Conservation (phyloP, 23 tunicate genomes). For the Trididemnum nubilum region DNA sequence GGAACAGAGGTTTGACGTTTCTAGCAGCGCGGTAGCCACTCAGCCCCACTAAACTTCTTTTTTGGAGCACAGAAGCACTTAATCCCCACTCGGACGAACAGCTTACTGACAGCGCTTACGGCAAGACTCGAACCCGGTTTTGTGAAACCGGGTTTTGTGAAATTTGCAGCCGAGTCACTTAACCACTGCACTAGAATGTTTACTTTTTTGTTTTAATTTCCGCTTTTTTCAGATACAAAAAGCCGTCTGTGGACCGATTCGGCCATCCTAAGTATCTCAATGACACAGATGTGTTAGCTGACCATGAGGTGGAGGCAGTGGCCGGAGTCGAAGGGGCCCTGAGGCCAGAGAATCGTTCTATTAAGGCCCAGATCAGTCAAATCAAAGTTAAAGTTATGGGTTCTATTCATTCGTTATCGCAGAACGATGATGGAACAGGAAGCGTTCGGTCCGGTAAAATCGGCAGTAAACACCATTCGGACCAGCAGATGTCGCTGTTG, state of each 20-base stretch:
- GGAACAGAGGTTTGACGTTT: too few species aligned
- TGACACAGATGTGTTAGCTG: conserved; percentile 53
- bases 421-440: conserved; percentile 29
- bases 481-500: conserved; percentile 24
- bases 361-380: conserved; percentile 26
- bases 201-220: too few species aligned
- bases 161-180: too few species aligned
- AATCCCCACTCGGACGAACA: too few species aligned
- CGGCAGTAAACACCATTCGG: background rate
- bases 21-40: too few species aligned
- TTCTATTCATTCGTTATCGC: conserved; percentile 76
- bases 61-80: too few species aligned
- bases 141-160: too few species aligned
- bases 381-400: conserved; percentile 67
- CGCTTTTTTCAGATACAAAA: conserved; percentile 70
- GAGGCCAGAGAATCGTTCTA: conserved; percentile 26
- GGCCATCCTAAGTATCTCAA: conserved; percentile 63
- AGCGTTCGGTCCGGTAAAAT: conserved; percentile 8
- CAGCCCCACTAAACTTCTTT: too few species aligned
- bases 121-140: too few species aligned
- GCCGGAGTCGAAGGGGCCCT: conserved; percentile 77
- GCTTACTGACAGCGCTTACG: too few species aligned
- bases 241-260: conserved; percentile 50
- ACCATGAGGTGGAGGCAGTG: conserved; percentile 51
- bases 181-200: too few species aligned